phyloP scores from a whole-genome alignment of 2,113 vertebrate species.

The Sarotherodon lohbergeri region DNA sequence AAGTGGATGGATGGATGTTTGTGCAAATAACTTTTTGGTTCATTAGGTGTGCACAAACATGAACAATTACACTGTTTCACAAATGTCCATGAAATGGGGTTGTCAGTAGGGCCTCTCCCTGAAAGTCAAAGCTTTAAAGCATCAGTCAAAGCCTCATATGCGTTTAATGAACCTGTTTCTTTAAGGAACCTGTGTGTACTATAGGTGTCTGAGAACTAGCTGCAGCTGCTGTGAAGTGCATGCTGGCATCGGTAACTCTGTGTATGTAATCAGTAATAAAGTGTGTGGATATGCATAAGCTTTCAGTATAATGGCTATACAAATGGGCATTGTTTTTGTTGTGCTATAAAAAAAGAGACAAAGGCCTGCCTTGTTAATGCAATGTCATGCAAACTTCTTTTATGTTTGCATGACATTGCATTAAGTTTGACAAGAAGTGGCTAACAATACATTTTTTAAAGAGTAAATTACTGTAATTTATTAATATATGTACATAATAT shows the following conservation, averaged over 20 bases:
- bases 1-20: neutral
- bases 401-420: neutral
- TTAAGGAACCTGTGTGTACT: neutral
- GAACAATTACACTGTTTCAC: neutral
- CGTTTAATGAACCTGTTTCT: neutral
- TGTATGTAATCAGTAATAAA: neutral
- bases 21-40: neutral
- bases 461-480: neutral
- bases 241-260: neutral
- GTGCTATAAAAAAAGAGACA: neutral
- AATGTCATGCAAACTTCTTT: neutral
- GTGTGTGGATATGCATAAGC: neutral
- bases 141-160: neutral
- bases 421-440: neutral
- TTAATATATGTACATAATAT: neutral
- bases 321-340: neutral
- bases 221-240: fast-evolving
- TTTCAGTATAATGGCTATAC: neutral
- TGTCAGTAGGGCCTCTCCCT: neutral
- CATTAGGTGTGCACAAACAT: neutral
- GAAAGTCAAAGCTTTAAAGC: neutral
- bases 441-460: fast-evolving
- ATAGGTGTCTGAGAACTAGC: neutral
- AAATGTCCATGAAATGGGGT: neutral
- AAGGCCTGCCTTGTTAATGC: neutral